phyloP scores from a whole-genome alignment of 1,140 invertebrate species.

The Hermetia illucens region DNA sequence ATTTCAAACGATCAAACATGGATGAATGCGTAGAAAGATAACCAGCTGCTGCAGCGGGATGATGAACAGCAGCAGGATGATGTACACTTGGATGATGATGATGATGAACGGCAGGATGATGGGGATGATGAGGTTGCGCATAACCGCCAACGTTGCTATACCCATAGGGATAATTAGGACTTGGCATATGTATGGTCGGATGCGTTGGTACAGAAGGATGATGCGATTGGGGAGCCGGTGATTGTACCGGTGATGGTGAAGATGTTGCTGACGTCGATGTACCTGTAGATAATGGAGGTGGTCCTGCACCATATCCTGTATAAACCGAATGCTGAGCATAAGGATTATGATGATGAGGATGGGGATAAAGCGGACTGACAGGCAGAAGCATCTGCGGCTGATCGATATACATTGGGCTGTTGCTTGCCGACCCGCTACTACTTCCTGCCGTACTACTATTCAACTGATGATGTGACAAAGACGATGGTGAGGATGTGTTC shows the following conservation, averaged over 20 bases:
- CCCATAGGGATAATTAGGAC: constrained; percentile 22
- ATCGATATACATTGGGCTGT: constrained; percentile 20
- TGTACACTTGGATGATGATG: too few relatives aligned
- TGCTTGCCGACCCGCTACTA: not conserved
- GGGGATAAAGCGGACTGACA: constrained; percentile 11
- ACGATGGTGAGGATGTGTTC: constrained; percentile 11
- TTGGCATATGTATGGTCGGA: constrained; percentile 21
- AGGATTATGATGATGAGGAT: constrained; percentile 4
- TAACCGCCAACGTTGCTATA: constrained; percentile 6
- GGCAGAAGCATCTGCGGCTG: constrained; percentile 13
- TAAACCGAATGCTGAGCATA: constrained; percentile 7
- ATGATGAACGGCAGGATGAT: too few relatives aligned
- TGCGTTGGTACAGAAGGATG: constrained; percentile 17
- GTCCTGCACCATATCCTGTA: constrained; percentile 1
- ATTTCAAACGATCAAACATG: constrained; percentile 27
- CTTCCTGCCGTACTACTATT: too few relatives aligned
- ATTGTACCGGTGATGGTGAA: too few relatives aligned
- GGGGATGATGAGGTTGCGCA: too few relatives aligned
- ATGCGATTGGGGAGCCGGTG: constrained; percentile 20
- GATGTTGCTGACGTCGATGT: constrained; percentile 7
- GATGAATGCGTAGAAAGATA: constrained; percentile 20
- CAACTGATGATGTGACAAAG: constrained; percentile 4
- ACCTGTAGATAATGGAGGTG: constrained; percentile 5
- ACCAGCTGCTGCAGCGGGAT: constrained; percentile 7
- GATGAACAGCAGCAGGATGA: constrained; percentile 8